Percentiles rank a stretch among this genome's conserved stretches.
Evolutionary conservation across 1,140 invertebrate genomes (phyloP).

Genomic region (Hylyphantes graminicola): DNA sequence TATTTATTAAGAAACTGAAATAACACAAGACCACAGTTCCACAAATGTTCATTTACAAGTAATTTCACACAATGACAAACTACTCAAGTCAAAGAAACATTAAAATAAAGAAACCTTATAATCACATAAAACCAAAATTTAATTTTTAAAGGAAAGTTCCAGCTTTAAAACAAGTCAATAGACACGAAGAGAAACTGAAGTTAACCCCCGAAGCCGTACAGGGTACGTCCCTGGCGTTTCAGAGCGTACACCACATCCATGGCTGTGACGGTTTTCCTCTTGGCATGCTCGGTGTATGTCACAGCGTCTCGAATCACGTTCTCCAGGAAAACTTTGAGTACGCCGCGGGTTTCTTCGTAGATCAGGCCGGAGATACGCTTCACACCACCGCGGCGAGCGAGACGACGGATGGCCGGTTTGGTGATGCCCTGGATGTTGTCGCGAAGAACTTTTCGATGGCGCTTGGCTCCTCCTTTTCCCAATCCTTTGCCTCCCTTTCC

Average conservation of each 20-base stretch:
- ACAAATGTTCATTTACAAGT: constrained; percentile 7
- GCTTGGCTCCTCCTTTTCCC: constrained; percentile 69
- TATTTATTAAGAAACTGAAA: constrained; percentile 20
- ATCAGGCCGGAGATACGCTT: constrained; percentile 82
- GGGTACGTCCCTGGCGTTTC: constrained; percentile 81
- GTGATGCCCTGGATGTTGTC: constrained; percentile 83
- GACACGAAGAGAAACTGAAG: no score
- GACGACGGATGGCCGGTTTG: constrained; percentile 75
- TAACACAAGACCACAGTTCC: not conserved
- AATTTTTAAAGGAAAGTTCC: not conserved
- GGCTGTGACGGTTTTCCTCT: constrained; percentile 84
- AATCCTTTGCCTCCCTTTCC: constrained; percentile 69
- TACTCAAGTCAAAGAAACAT: not conserved
- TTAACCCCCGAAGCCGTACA: constrained; percentile 72
- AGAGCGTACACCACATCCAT: constrained; percentile 90
- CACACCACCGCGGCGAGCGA: constrained; percentile 80
- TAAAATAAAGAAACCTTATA: constrained; percentile 3
- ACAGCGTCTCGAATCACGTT: constrained; percentile 85
- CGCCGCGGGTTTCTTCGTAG: constrained; percentile 78
- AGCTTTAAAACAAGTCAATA: constrained; percentile 25
- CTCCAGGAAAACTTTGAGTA: constrained; percentile 83
- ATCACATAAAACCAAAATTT: constrained; percentile 5
- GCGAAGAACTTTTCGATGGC: constrained; percentile 71
- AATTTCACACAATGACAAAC: not conserved
- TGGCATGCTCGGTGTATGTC: constrained; percentile 85